Evolutionary conservation across 2,113 vertebrate genomes (phyloP), one percentile per base, ranked within the genome.

Genomic region (Collichthys lucidus): DNA sequence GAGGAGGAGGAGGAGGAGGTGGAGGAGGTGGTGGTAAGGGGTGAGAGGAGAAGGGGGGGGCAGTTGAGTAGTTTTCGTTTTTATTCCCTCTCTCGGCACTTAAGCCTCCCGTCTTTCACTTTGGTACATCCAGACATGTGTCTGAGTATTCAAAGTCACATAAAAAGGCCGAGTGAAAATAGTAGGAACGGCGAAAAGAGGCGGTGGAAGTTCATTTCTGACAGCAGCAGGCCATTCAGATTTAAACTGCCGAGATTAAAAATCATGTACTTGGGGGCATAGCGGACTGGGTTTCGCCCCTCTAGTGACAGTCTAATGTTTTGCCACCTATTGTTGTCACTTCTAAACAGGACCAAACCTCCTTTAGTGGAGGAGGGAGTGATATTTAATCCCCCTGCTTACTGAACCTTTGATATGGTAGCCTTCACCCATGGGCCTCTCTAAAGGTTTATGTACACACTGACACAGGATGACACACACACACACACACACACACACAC

Each of bases 391-490:
- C 90, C 92, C 87, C 87, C 86, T 79, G 62, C 89, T 91, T 85
- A 85, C 83, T 88, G 87, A 86, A 90, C 92, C 91, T 94, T 94
- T 95, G 93, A 95, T 94, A 94, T 93, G 86, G 74, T 91, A 94
- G 90, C 90, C 92, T 80, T 88, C 85, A 89, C 91, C 92, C 86
- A 85, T 74, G 82, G 85, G 92, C 90, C 84, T 90, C 80, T 56
- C 26, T 26, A 26, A 55, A 80, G 89, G 88, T 87, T 84, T 90
- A 74, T 86, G 78, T 89, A 91, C 81, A 86, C 82, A 86, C 71
- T 72, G 22, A 52, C 74, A 88, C 61, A 85, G 72, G 82, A 31
- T 67, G 60, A 62, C 74, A 75, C 66, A 66, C 76, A 68, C 56
- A 79, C 50, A 71, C 31, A 35, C 61, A 73, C 61, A 77, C 50